Evolutionary conservation across 2,113 vertebrate species (phyloP).

Genomic region (Maccullochella peelii): DNA sequence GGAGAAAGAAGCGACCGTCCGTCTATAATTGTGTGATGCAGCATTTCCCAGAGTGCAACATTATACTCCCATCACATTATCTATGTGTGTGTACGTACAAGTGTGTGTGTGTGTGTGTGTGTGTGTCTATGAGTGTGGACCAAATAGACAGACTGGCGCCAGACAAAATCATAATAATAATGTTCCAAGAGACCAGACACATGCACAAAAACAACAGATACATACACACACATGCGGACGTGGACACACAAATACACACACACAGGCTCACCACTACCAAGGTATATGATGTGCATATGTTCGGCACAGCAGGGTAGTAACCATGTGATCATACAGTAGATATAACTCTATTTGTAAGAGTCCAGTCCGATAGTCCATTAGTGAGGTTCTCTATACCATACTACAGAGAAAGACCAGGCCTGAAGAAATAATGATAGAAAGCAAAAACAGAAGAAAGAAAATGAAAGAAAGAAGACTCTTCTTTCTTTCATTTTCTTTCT

Average conservation of each 20-base stretch:
- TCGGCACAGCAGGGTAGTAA: neutral
- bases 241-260: slow-evolving; percentile 48
- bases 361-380: slow-evolving; percentile 33
- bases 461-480: no score
- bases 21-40: slow-evolving; percentile 76
- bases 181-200: slow-evolving; percentile 65
- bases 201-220: slow-evolving; percentile 51
- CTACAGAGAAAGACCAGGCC: neutral
- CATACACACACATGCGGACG: slow-evolving; percentile 34
- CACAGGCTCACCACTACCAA: slow-evolving; percentile 26
- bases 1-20: slow-evolving; percentile 29
- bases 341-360: slow-evolving; percentile 22
- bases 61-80: slow-evolving; percentile 79
- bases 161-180: slow-evolving; percentile 82
- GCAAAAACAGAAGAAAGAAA: no score
- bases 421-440: no score
- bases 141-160: slow-evolving; percentile 85
- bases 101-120: slow-evolving; percentile 31
- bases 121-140: slow-evolving; percentile 56
- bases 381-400: neutral
- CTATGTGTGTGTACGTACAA: slow-evolving; percentile 1
- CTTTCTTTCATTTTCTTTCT: neutral
- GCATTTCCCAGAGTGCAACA: slow-evolving; percentile 80
- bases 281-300: slow-evolving; percentile 18
- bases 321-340: slow-evolving; percentile 24